Base-by-base conservation (phyloP, 2,113 vertebrate genomes). In the Eidolon helvum region DNA sequence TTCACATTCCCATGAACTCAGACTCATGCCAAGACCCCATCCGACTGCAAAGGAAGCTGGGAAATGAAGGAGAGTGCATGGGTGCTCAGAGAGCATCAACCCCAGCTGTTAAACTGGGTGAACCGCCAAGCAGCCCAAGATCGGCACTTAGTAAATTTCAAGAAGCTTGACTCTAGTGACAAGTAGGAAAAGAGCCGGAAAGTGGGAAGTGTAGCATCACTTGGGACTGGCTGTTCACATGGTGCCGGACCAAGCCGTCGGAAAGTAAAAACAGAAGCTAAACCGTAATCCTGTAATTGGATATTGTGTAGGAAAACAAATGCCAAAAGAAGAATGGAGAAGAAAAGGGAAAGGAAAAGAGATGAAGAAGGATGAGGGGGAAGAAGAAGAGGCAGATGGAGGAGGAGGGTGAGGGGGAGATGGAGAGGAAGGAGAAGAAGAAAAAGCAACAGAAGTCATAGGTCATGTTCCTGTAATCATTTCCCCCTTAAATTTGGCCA, bases 161-260 rank as follows among this genome's bases (percentile, higher is more conserved):
- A 21, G 40, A n/a, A 90, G 4, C 48, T 35, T 7, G 21, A 28
- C 83, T 68, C 45, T 33, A 0, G 18, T 21, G 82, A 16, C 10
- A 2, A 72, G 26, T 68, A 75, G 72, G 45, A 55, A 61, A 59
- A 55, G 45, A 35, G 10, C 12, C 16, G 22, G 24, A 12, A 61
- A 48, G 16, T 15, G 78, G 63, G 26, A 71, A 43, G 71, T 6
- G 14, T 15, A 12, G 16, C 35, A 16, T 9, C 14, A 2, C 6
- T 28, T 3, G 15, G 53, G 57, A 5, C 14, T 9, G 50, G 11
- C 5, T 35, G 15, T 71, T 15, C 53, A 28, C 35, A 0, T 0
- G 3, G 11, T 7, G 0, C 38, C 11, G 10, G 28, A n/a, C 2
- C 12, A 45, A 82, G 30, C 15, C 2, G 14, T 1, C 40, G 50